Percentiles rank a stretch among this genome's conserved stretches.
Evolutionary conservation across 2,113 vertebrate species (phyloP).

Genomic region (Arvicanthis niloticus): DNA sequence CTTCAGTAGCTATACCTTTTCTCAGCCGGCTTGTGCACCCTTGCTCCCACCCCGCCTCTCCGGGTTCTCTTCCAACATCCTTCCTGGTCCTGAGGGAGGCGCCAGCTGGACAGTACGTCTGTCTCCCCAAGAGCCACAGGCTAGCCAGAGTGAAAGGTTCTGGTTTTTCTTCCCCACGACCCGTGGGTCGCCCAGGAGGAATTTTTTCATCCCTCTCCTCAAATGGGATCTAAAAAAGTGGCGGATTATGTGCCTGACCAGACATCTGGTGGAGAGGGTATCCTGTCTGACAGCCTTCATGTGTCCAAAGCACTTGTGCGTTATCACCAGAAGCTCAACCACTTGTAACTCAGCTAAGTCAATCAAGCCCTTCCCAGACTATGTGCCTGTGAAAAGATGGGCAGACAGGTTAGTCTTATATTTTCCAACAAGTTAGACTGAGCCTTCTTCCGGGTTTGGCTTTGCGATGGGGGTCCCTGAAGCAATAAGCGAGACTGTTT

Average conservation of each 20-base stretch:
- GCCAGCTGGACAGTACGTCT: slow-evolving; percentile 46
- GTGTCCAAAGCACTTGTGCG: background rate
- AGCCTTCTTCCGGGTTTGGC: background rate
- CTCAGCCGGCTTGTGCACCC: background rate
- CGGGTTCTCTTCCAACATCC: background rate
- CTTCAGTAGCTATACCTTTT: slow-evolving; percentile 66
- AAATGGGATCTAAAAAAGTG: background rate
- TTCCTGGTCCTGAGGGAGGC: slow-evolving; percentile 5
- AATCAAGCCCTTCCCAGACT: background rate
- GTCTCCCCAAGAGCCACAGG: background rate
- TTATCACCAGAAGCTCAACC: background rate
- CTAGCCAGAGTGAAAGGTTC: slow-evolving; percentile 43
- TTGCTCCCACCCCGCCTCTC: background rate
- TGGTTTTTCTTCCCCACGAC: slow-evolving; percentile 61
- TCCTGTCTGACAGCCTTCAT: no score
- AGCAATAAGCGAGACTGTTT: background rate
- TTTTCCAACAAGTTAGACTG: background rate
- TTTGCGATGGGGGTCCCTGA: background rate
- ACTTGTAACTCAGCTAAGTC: background rate
- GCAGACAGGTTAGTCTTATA: background rate
- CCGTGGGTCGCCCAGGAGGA: slow-evolving; percentile 40
- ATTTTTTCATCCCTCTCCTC: slow-evolving; percentile 28
- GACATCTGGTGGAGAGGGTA: background rate
- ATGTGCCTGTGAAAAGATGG: background rate
- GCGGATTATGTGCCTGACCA: background rate